These are phyloP conservation scores for Eupeodes luniger DNA, from an alignment of 2,888 invertebrate genomes.

Conservation along the genomic window DNA sequence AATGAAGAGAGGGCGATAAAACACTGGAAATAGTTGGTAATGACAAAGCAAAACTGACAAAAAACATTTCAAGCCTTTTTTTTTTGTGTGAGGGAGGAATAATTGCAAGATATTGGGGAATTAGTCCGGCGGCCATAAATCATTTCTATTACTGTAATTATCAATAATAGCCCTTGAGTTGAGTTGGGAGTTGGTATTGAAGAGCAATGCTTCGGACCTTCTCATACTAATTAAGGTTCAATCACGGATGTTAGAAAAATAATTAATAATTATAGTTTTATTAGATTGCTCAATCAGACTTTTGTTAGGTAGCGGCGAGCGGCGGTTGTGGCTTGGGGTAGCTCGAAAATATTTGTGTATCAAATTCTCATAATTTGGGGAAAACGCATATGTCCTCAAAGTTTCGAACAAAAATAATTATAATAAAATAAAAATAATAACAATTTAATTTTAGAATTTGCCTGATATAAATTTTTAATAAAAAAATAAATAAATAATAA, in stretches of 20 bases:
- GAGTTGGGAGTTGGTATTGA: conserved; percentile 9
- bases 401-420: too few species aligned
- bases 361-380: too few species aligned
- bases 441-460: too few species aligned
- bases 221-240: conserved; percentile 68
- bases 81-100: conserved; percentile 47
- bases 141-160: conserved; percentile 75
- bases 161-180: conserved; percentile 63
- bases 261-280: conserved; percentile 72
- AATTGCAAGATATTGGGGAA: conserved; percentile 68
- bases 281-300: conserved; percentile 69
- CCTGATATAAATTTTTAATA: too few species aligned
- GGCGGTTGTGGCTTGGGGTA: neutral
- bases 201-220: conserved; percentile 23
- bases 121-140: conserved; percentile 69
- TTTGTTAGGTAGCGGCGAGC: too few species aligned
- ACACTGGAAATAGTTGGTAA: conserved; percentile 67
- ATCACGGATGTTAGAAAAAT: conserved; percentile 44
- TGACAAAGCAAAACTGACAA: conserved; percentile 59
- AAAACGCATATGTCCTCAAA: too few species aligned
- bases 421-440: too few species aligned
- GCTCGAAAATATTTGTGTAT: too few species aligned
- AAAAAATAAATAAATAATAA: too few species aligned
- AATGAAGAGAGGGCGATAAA: conserved; percentile 53
- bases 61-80: conserved; percentile 46